Evolutionary conservation across 2,888 invertebrate genomes (phyloP), one percentile per base, ranked within the genome.

Genomic region (Drosophila mettleri): DNA sequence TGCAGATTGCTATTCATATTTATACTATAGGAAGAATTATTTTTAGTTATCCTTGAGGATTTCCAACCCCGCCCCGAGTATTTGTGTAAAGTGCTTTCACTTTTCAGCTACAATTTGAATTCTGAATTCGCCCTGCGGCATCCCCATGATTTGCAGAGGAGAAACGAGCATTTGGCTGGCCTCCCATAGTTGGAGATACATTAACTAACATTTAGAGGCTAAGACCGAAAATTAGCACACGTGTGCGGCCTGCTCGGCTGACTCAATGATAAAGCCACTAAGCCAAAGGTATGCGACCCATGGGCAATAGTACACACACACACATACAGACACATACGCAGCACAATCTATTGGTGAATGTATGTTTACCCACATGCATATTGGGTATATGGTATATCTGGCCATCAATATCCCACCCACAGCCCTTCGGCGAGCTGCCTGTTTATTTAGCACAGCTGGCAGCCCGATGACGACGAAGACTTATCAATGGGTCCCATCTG

Each of bases 401-500:
- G n/a, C 48, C 78, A 63, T 73, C 74, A 75, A 64, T 72, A 78
- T 52, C 38, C 34, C 60, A 52, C 43, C 59, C 24, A 51, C 27
- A 12, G 45, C 38, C 46, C 22, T 34, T 12, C 6, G 12, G 3
- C 18, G 16, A 14, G 16, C 9, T 38, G 22, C 16, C 16, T 77
- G 64, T 80, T 77, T 77, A 53, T 24, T 58, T 77, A 68, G 63
- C 59, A 74, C 82, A 82, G 82, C 78, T 78, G 78, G 82, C 77
- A 46, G 77, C 34, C 58, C 62, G 49, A 34, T 31, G 20, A 34
- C 49, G 48, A 49, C 34, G 67, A 46, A 59, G 74, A 46, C 71
- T 79, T 79, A 79, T 79, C 79, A 75, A 64, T 69, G 75, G 64
- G 66, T 67, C 81, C 79, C 79, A 79, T 79, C 79, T 79, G 79